A percentile compares a stretch with the other conserved stretches of the same genome.
These are phyloP conservation scores for Sphenopsis melanotis DNA, from an alignment of 2,797 vertebrate genomes.

Conservation along the genomic window DNA sequence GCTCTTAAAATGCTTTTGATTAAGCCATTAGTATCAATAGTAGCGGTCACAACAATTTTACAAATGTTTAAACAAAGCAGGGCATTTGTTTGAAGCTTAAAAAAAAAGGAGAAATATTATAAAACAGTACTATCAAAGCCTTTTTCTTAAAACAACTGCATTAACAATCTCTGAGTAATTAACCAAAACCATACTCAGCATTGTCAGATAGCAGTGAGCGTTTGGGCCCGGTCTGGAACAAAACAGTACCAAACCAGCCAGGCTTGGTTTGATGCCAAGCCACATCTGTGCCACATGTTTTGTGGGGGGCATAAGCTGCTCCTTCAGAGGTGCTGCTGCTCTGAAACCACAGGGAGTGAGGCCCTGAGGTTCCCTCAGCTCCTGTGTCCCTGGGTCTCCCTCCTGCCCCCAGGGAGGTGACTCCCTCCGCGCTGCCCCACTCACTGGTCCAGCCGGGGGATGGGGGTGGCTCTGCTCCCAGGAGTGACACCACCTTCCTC, in stretches of 20 bases:
- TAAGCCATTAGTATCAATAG: not conserved
- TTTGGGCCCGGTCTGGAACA: not conserved
- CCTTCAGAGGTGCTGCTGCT: not conserved
- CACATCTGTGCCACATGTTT: not conserved
- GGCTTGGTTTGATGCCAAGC: not conserved
- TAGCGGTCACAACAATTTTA: not conserved
- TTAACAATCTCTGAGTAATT: not conserved
- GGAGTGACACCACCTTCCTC: not conserved
- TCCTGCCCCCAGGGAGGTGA: not conserved
- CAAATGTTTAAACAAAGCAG: not conserved
- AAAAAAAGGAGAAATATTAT: not conserved
- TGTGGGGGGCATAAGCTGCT: accelerated
- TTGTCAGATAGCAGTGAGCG: not conserved
- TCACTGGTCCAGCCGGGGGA: not conserved
- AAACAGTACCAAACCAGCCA: not conserved
- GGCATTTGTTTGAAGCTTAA: not conserved
- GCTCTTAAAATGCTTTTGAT: not conserved
- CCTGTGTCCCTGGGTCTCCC: not conserved
- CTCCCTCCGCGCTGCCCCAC: not conserved
- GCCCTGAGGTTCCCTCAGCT: not conserved
- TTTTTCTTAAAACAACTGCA: not conserved
- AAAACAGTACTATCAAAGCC: not conserved
- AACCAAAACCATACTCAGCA: not conserved
- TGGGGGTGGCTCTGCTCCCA: not conserved
- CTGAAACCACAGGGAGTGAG: not conserved